phyloP scores from a whole-genome alignment of 2,888 invertebrate species.

The Pyrrhosoma nymphula region DNA sequence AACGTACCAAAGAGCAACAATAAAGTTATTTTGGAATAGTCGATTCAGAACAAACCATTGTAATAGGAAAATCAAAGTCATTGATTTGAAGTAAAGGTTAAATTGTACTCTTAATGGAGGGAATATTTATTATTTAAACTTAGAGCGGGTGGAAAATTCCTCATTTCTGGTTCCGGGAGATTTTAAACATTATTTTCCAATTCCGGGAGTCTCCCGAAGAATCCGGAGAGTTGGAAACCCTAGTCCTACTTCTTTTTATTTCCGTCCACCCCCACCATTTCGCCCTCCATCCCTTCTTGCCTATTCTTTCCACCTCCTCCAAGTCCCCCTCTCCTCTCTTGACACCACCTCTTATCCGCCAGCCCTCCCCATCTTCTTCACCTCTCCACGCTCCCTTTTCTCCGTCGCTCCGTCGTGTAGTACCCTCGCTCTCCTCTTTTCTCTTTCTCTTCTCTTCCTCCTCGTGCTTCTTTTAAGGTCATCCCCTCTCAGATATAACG shows the following conservation, averaged over 20 bases:
- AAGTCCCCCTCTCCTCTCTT: background rate
- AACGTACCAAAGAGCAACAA: too few relatives aligned
- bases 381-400: background rate
- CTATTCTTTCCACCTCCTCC: background rate
- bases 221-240: too few relatives aligned
- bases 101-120: too few relatives aligned
- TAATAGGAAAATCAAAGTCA: too few relatives aligned
- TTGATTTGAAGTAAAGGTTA: too few relatives aligned
- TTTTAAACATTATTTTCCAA: too few relatives aligned
- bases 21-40: too few relatives aligned
- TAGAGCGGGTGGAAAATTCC: too few relatives aligned
- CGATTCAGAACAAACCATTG: too few relatives aligned
- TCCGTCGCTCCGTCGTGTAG: background rate
- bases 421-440: background rate
- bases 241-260: background rate
- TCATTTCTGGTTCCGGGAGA: too few relatives aligned
- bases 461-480: slow-evolving; percentile 7
- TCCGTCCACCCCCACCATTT: background rate
- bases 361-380: background rate
- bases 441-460: background rate
- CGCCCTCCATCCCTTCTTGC: background rate
- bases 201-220: too few relatives aligned
- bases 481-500: slow-evolving; percentile 21
- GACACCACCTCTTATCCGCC: background rate
- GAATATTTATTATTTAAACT: too few relatives aligned